Evolutionary conservation across 2,797 vertebrate species (phyloP), one percentile per base, ranked within the genome.

Genomic region (Podarcis lilfordi): DNA sequence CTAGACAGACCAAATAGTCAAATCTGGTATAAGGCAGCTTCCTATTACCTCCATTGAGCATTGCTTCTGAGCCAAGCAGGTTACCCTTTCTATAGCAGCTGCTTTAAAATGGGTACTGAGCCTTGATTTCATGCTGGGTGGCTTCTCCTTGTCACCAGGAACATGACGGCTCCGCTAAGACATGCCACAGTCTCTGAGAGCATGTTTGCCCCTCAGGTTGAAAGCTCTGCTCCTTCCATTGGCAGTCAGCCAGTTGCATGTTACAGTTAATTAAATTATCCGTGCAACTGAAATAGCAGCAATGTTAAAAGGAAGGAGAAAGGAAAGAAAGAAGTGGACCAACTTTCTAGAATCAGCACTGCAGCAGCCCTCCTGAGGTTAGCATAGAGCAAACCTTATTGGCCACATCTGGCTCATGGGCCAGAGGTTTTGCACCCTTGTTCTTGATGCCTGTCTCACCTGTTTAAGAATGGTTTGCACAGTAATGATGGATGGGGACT

Each of bases 181-280:
- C 10, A 82, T 2, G 78, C 43, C 11, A 27, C 89, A 55, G 87
- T 87, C 81, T 78, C 84, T 0, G 0, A 50, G 86, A 88, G 90
- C 82, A 83, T 77, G 77, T 89, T 86, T 92, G 92, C 93, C 94
- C 92, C 88, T 0, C 68, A 85, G 92, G 93, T 85, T 88, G 79
- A 88, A 88, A 92, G 91, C 89, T 91, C 8, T 92, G 80, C 93
- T 95, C 27, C 91, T 92, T 93, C 89, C 92, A 86, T 90, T 93
- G 94, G 93, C 90, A 74, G 72, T n/a, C 2, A 91, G 89, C 94
- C 92, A 94, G 82, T 50, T 45, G 61, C 0, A 0, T 55, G 86
- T 89, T 90, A 88, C 72, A 4, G 83, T 89, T 90, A 93, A 93
- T 93, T 93, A 89, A 92, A 92, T 91, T n/a, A 4, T 81, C 74